Percentiles rank a stretch among this genome's conserved stretches.
Evolutionary conservation across 2,797 vertebrate genomes (phyloP).

Genomic region (Chrosomus eos): DNA sequence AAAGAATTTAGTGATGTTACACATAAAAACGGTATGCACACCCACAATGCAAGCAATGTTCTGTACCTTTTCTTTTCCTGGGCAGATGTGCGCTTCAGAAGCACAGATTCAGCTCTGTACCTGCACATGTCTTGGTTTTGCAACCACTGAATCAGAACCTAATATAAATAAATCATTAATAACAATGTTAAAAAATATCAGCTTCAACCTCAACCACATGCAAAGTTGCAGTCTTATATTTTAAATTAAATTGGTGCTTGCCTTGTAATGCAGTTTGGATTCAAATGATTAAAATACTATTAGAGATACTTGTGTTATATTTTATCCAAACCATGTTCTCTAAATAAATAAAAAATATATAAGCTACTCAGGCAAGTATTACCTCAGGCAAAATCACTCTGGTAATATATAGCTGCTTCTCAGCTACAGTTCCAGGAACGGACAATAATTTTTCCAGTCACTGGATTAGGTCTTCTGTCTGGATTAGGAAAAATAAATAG

Average conservation of each 20-base stretch:
- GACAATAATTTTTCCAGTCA: background rate
- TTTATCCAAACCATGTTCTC: background rate
- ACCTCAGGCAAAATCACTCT: background rate
- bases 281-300: background rate
- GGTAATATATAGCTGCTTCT: background rate
- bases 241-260: background rate
- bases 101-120: background rate
- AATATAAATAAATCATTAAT: no score
- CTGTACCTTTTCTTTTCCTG: background rate
- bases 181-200: no score
- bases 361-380: background rate
- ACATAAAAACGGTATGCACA: background rate
- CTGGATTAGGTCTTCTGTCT: background rate
- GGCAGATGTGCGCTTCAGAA: background rate
- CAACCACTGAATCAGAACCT: no score
- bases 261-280: background rate
- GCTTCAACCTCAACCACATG: background rate
- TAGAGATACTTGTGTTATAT: background rate
- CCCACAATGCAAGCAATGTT: slow-evolving; percentile 3
- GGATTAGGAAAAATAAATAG: background rate
- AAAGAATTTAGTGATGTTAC: background rate
- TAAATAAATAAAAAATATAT: background rate
- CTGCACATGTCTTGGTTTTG: no score
- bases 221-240: background rate
- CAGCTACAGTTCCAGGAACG: background rate